phyloP scores from a whole-genome alignment of 2,113 vertebrate genomes.

The Oreochromis aureus region DNA sequence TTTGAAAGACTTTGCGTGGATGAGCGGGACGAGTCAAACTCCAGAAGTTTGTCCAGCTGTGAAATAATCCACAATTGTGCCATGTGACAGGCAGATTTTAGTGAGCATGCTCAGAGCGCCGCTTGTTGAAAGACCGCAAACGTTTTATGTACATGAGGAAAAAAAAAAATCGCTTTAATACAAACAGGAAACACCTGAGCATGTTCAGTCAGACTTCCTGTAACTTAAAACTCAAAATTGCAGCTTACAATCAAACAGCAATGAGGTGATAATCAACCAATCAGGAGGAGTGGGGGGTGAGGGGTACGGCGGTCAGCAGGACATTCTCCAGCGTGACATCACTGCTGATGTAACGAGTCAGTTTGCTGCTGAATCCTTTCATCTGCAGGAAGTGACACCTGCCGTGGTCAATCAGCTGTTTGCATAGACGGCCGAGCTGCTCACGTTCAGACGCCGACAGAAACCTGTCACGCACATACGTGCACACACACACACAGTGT shows the following conservation, averaged over 20 bases:
- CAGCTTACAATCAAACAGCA: neutral
- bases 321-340: conserved; percentile 90
- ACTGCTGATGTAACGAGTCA: conserved; percentile 75
- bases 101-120: neutral
- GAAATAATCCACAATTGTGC: neutral
- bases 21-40: neutral
- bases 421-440: conserved; percentile 83
- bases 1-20: neutral
- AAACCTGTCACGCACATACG: conserved; percentile 51
- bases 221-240: neutral
- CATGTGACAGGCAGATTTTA: neutral
- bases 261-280: neutral
- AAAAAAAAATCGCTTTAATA: neutral
- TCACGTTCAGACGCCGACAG: conserved; percentile 78
- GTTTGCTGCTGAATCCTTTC: conserved; percentile 72
- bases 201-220: neutral
- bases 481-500: neutral
- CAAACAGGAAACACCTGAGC: neutral
- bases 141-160: neutral
- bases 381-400: conserved; percentile 79
- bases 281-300: neutral
- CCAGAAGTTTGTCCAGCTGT: neutral
- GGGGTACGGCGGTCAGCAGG: conserved; percentile 82
- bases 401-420: conserved; percentile 85
- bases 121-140: neutral